Evolutionary conservation across 2,888 invertebrate genomes (phyloP).

Genomic region (Lepeophtheirus nordmannii): DNA sequence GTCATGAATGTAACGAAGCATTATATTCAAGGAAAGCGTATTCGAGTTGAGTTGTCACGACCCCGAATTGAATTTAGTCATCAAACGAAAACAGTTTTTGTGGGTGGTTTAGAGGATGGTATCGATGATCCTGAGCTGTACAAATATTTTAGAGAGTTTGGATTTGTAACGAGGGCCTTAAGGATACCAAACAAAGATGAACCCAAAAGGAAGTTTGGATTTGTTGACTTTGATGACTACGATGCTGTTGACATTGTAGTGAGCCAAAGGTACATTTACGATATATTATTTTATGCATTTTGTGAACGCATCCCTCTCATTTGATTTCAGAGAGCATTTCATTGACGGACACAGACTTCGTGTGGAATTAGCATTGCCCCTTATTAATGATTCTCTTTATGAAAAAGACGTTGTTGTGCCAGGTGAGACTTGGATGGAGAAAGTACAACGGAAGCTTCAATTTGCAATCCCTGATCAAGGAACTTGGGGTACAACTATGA

Average conservation of each 20-base stretch:
- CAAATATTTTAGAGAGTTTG: conserved; percentile 19
- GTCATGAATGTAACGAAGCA: conserved; percentile 22
- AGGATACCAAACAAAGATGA: conserved; percentile 22
- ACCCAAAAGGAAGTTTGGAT: conserved; percentile 21
- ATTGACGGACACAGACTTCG: conserved; percentile 17
- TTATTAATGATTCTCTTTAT: conserved; percentile 21
- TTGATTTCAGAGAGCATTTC: conserved; percentile 11
- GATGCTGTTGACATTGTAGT: conserved; percentile 24
- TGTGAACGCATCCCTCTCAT: no score
- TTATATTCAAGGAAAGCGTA: conserved; percentile 21
- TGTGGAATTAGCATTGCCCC: conserved; percentile 20
- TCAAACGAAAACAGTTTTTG: conserved; percentile 23
- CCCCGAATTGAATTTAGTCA: conserved; percentile 21
- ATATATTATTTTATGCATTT: no score
- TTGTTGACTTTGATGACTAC: conserved; percentile 22
- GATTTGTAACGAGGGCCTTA: conserved; percentile 21
- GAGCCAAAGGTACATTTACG: neutral
- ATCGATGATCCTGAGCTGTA: conserved; percentile 22
- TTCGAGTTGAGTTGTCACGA: conserved; percentile 17
- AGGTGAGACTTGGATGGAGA: conserved; percentile 15
- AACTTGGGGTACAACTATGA: conserved; percentile 20
- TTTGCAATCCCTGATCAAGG: conserved; percentile 22
- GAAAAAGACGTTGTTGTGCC: conserved; percentile 18
- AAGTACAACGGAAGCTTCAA: conserved; percentile 21
- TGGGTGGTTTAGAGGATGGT: conserved; percentile 23